Conservation (phyloP, 2,113 vertebrate genomes). For the Megaceryle maxima region DNA sequence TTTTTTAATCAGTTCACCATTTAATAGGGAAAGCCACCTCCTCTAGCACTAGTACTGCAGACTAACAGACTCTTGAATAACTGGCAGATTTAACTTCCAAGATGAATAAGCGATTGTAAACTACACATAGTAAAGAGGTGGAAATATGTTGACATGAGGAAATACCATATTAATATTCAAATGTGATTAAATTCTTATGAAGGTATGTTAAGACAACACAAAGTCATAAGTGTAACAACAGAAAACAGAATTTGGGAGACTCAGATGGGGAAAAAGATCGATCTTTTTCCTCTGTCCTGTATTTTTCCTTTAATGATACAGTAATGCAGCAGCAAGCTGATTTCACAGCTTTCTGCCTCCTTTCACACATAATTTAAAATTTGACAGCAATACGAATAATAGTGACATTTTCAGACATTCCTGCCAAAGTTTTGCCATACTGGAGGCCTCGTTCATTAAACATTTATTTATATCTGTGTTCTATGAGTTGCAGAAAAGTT, state of each 20-base stretch:
- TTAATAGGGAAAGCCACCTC: neutral
- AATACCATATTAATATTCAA: neutral
- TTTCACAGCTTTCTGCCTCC: neutral
- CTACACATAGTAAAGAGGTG: neutral
- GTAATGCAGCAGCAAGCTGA: neutral
- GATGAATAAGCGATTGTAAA: neutral
- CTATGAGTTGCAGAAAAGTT: neutral
- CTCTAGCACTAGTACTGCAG: neutral
- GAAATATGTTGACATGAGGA: neutral
- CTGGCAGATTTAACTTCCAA: neutral
- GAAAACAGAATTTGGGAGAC: neutral
- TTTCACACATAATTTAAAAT: constrained; percentile 25
- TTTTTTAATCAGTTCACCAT: neutral
- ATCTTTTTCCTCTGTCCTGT: neutral
- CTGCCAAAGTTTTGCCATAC: neutral
- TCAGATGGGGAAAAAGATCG: neutral
- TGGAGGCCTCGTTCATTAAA: neutral
- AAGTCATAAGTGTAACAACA: neutral
- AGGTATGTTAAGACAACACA: neutral
- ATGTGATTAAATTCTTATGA: neutral
- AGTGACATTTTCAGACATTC: neutral
- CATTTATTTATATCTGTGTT: neutral
- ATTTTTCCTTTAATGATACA: neutral
- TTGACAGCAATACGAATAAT: neutral
- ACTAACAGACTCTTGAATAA: neutral